Evolutionary conservation across 2,888 invertebrate genomes (phyloP).

Genomic region (Drosophila stalkeri): DNA sequence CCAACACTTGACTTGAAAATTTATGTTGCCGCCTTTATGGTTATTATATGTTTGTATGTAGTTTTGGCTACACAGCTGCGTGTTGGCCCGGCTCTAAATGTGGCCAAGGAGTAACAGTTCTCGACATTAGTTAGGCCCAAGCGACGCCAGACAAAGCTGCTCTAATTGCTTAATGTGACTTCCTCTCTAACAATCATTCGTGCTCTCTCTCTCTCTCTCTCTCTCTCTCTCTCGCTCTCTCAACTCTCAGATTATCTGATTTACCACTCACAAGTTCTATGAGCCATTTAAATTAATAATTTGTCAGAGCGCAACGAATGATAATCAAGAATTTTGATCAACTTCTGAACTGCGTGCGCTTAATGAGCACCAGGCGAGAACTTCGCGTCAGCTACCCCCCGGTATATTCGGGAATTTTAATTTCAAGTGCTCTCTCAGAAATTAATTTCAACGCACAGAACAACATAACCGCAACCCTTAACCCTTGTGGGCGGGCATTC

Average conservation of each 20-base stretch:
- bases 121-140: slow-evolving; percentile 70
- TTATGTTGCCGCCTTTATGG: slow-evolving; percentile 80
- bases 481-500: slow-evolving; percentile 54
- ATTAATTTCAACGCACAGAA: slow-evolving; percentile 80
- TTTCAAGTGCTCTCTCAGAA: slow-evolving; percentile 78
- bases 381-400: slow-evolving; percentile 50
- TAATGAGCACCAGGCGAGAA: slow-evolving; percentile 55
- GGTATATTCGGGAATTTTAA: slow-evolving; percentile 67
- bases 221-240: neutral
- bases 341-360: slow-evolving; percentile 51
- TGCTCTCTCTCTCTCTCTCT: slow-evolving; percentile 7
- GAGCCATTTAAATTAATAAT: slow-evolving; percentile 84
- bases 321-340: slow-evolving; percentile 67
- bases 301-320: slow-evolving; percentile 58
- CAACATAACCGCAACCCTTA: slow-evolving; percentile 66
- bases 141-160: slow-evolving; percentile 68
- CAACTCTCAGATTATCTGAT: slow-evolving; percentile 24
- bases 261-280: slow-evolving; percentile 48
- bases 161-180: slow-evolving; percentile 70
- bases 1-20: slow-evolving; percentile 82
- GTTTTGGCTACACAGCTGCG: slow-evolving; percentile 44
- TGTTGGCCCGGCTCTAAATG: slow-evolving; percentile 6
- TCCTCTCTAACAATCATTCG: slow-evolving; percentile 19
- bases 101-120: slow-evolving; percentile 26
- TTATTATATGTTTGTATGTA: slow-evolving; percentile 67